Base-by-base conservation (phyloP, 2,113 vertebrate species). In the Periophthalmus modestus region DNA sequence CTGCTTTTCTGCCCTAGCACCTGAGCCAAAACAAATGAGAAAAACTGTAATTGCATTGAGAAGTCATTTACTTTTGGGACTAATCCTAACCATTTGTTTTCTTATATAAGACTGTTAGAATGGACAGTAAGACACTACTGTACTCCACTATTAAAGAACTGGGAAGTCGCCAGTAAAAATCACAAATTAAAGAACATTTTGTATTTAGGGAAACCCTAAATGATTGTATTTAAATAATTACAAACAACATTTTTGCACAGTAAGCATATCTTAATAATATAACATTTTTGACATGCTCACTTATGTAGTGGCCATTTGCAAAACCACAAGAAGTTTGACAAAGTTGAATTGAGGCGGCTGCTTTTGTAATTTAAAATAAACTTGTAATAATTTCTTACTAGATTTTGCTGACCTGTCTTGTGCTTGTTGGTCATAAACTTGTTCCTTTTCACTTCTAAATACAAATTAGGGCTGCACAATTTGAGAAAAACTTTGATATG, bases 311-410 rank as follows among this genome's bases (percentile, higher is more conserved):
- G n/a, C 16, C 18, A 12, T 39, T 59, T 28, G 9, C 54, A 21
- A 57, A 57, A 57, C n/a, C 24, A 62, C 2, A 13, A 59, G 3
- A 33, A 16, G 12, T 39, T 65, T 65, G 62, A 65, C 62, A 65
- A 65, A 39, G 62, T 36, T 65, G 34, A 11, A 21, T 23, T 67
- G 19, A 46, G 71, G 28, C 39, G 55, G 28, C 69, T 66, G 24
- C 66, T 68, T 58, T 82, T 86, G 82, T 2, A 74, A 81, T 57
- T 66, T 5, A 58, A 67, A 16, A 24, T 10, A 47, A 55, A 48
- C 11, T 3, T 7, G 18, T 9, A 33, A 59, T 59, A 15, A 62
- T 62, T 7, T 34, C 23, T 34, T 28, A 66, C 2, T 50, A 69
- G 18, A 52, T 6, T 63, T 36, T 63, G 14, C 34, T 48, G 15